Conservation (phyloP, 1,140 invertebrate species). For the Yoshiicerus persimilis region DNA sequence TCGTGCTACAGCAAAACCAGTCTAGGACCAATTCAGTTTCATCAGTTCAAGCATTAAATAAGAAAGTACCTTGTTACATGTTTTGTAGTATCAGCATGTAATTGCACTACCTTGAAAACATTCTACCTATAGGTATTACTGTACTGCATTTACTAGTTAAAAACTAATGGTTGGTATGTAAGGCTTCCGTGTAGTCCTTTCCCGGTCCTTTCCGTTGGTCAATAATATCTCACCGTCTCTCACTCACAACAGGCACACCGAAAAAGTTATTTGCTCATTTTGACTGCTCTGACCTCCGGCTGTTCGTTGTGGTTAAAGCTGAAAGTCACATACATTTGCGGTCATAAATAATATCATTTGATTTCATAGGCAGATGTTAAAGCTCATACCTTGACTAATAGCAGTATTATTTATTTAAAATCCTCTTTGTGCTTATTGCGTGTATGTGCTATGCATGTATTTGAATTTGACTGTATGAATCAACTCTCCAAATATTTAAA, state of each 20-base stretch:
- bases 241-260: neutral
- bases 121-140: no score
- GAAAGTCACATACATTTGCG: neutral
- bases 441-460: neutral
- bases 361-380: neutral
- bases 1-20: neutral
- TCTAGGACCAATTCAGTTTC: neutral
- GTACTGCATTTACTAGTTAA: neutral
- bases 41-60: neutral
- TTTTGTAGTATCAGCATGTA: no score
- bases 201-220: no score
- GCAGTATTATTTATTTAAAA: neutral
- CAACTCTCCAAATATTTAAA: no score
- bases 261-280: neutral
- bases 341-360: constrained; percentile 11
- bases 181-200: neutral
- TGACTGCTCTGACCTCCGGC: neutral
- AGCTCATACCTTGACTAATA: neutral
- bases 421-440: neutral
- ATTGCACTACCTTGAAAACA: no score
- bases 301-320: constrained; percentile 3
- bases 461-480: no score
- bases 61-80: no score
- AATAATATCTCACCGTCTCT: neutral
- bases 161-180: neutral